Conservation (phyloP, 2,113 vertebrate genomes). For the Corydoras sp. region DNA sequence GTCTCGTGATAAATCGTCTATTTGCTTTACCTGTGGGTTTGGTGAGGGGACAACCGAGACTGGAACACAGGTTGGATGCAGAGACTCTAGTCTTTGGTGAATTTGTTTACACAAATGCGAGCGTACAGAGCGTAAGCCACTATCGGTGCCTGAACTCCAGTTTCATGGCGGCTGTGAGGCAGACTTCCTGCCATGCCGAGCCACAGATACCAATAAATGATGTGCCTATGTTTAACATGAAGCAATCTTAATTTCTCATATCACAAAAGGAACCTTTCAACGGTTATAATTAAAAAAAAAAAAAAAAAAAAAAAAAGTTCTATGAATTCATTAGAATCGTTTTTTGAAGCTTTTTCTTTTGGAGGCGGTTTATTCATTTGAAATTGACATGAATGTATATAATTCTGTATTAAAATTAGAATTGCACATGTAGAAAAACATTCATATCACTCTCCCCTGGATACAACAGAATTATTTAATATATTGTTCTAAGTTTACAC, state of each 20-base stretch:
- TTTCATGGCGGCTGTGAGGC: conserved; percentile 30
- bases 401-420: conserved; percentile 66
- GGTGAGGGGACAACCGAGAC: background rate
- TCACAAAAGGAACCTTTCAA: conserved; percentile 55
- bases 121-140: conserved; percentile 27
- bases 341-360: no score
- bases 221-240: conserved; percentile 71
- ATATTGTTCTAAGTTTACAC: conserved; percentile 57
- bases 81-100: conserved; percentile 42
- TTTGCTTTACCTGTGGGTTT: background rate
- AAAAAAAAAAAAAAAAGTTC: conserved; percentile 50
- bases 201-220: conserved; percentile 63
- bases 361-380: conserved; percentile 39
- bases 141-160: conserved; percentile 21
- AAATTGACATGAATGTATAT: conserved; percentile 68
- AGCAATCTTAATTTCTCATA: conserved; percentile 70
- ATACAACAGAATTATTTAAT: conserved; percentile 51
- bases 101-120: conserved; percentile 62
- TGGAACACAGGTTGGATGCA: background rate
- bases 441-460: conserved; percentile 57
- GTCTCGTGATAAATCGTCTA: no score
- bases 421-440: conserved; percentile 47
- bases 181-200: conserved; percentile 31
- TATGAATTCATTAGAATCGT: conserved; percentile 55
- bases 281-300: conserved; percentile 56